Conservation (phyloP, 2,797 vertebrate genomes). For the Xyrichtys novacula region DNA sequence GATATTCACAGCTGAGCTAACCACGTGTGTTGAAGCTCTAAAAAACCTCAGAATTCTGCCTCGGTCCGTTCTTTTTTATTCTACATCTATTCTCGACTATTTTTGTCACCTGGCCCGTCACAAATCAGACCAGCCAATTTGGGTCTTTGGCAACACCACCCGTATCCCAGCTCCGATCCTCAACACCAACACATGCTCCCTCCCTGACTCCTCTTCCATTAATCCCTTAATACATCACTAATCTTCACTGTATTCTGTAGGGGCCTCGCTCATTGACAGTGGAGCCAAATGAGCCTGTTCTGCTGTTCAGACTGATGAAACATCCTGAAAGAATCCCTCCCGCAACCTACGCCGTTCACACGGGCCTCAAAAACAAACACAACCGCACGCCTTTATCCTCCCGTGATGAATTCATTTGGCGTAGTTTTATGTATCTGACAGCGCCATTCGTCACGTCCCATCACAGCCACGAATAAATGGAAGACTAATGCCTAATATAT, state of each 20-base stretch:
- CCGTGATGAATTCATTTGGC: constrained; percentile 49
- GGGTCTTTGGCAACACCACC: not conserved
- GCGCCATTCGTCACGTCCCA: constrained; percentile 49
- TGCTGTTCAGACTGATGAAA: constrained; percentile 59
- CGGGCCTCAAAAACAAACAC: constrained; percentile 35
- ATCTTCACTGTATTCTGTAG: constrained; percentile 35
- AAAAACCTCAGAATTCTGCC: not conserved
- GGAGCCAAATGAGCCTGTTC: constrained; percentile 44
- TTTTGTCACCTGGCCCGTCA: constrained; percentile 27
- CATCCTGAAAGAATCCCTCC: constrained; percentile 45
- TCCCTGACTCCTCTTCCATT: constrained; percentile 24
- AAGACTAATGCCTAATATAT: constrained; percentile 22
- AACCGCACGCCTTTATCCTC: constrained; percentile 31
- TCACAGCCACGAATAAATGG: constrained; percentile 41
- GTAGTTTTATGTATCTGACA: constrained; percentile 47
- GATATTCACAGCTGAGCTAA: constrained; percentile 28
- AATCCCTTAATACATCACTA: constrained; percentile 32
- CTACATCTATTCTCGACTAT: constrained; percentile 17
- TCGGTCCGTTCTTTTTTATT: not conserved
- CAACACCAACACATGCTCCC: constrained; percentile 26
- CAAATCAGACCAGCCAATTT: not conserved
- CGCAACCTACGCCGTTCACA: constrained; percentile 33
- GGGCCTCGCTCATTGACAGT: constrained; percentile 16
- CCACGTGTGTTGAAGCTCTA: not conserved
- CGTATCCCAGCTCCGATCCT: constrained; percentile 1